Evolutionary conservation across 2,113 vertebrate genomes (phyloP).

Genomic region (crab-eating macaque (Macaca fascicularis)): T2T-MFA8v1.1 NC_088375.1:39303001-39303500

Average conservation of each 20-base stretch:
- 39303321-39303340: background rate
- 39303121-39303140: slow-evolving; percentile 42
- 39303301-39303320: background rate
- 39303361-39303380: slow-evolving; percentile 15
- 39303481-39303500: background rate
- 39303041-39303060: slow-evolving; percentile 68
- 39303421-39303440: background rate
- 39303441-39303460: slow-evolving; percentile 71
- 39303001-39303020: slow-evolving; percentile 65
- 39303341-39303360: slow-evolving; percentile 24
- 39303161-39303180: slow-evolving; percentile 8
- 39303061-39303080: slow-evolving; percentile 39
- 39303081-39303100: background rate
- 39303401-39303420: background rate
- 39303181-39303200: background rate
- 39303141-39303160: background rate
- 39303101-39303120: background rate
- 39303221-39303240: background rate
- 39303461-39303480: slow-evolving; percentile 64
- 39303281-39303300: background rate
- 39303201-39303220: background rate
- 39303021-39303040: slow-evolving; percentile 67
- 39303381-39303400: background rate
- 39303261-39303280: background rate
- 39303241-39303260: background rate